These are phyloP conservation scores for Sitobion miscanthi DNA, from an alignment of 1,140 invertebrate species.

Conservation along the genomic window DNA sequence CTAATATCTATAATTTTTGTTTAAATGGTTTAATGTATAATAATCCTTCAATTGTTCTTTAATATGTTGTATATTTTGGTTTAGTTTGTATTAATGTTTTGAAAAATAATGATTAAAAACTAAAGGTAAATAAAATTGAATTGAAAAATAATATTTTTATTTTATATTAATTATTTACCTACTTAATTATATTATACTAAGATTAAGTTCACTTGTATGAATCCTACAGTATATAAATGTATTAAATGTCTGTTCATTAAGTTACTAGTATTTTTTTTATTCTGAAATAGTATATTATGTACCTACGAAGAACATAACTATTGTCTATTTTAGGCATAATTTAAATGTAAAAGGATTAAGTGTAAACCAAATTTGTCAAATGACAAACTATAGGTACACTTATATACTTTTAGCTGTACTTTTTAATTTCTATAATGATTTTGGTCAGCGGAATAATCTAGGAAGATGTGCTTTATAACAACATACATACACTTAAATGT, in stretches of 20 bases:
- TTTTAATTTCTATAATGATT: too few species aligned
- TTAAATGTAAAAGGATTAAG: background rate
- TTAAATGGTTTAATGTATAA: background rate
- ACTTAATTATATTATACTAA: background rate
- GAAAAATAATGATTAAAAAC: background rate
- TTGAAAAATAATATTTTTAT: background rate
- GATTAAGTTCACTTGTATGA: background rate
- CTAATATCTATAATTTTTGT: background rate
- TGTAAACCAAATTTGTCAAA: background rate
- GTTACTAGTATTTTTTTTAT: background rate
- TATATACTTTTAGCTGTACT: too few species aligned
- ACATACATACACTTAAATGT: background rate
- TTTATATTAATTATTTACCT: background rate
- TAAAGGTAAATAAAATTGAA: background rate
- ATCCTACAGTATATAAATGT: background rate
- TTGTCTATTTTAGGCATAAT: background rate
- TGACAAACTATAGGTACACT: background rate
- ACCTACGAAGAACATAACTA: background rate
- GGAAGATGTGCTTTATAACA: background rate
- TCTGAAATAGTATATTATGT: background rate
- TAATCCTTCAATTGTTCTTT: background rate
- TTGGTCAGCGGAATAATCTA: too few species aligned
- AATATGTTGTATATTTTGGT: background rate
- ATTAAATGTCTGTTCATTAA: background rate
- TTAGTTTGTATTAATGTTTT: background rate